A percentile compares a stretch with the other conserved stretches of the same genome.
These are phyloP conservation scores for Genyomyrus donnyi DNA, from an alignment of 2,113 vertebrate species.

Conservation along the genomic window DNA sequence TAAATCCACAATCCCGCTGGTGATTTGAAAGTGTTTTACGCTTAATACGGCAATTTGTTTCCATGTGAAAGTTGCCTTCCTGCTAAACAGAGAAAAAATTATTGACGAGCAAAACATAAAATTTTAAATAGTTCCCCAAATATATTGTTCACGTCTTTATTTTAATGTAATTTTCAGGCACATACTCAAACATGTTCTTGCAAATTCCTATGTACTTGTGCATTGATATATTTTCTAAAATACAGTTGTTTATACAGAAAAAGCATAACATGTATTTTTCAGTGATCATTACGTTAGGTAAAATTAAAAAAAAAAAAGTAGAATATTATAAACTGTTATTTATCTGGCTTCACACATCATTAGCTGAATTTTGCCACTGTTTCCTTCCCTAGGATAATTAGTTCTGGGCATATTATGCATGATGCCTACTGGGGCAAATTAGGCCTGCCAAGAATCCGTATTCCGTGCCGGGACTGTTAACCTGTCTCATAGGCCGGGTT, in stretches of 20 bases:
- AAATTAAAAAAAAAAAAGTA: background rate
- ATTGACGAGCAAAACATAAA: background rate
- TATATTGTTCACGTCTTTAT: background rate
- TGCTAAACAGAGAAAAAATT: background rate
- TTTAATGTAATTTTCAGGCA: background rate
- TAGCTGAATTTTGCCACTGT: background rate
- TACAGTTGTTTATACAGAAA: background rate
- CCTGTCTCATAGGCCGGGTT: background rate
- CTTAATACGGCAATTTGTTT: background rate
- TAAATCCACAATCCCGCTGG: background rate
- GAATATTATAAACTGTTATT: background rate
- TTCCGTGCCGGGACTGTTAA: conserved; percentile 1
- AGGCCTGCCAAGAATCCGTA: background rate
- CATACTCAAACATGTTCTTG: background rate
- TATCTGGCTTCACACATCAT: conserved; percentile 8
- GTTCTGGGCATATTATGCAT: background rate
- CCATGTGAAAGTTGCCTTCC: background rate
- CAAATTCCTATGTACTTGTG: background rate
- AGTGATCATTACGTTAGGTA: background rate
- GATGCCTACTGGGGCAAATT: background rate
- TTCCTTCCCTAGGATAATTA: background rate
- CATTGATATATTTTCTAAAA: background rate
- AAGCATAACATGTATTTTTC: background rate
- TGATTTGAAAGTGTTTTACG: background rate
- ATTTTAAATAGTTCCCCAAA: background rate